Base-by-base conservation (phyloP, 2,888 invertebrate genomes). In the Lasius fuliginosus region DNA sequence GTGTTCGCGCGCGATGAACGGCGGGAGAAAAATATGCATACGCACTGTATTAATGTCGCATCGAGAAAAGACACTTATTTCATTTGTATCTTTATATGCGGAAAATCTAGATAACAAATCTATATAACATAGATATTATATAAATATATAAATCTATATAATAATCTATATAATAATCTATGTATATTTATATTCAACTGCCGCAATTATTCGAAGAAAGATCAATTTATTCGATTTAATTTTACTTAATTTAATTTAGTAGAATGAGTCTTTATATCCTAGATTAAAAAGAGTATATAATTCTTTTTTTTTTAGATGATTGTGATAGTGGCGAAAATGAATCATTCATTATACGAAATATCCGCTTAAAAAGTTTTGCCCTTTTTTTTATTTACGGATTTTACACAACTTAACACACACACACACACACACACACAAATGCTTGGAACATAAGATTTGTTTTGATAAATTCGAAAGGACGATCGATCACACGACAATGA, bases 171-270 rank as follows among this genome's bases (percentile, higher is more conserved):
- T 36, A 36, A 36, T 36, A 36, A 36, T 36, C 36, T 3, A 30
- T 33, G 2, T 33, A 33, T 36, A 5, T 5, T 23, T 36, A 36
- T 36, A 36, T 64, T 42, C 33, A 18, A 33, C 5, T 46, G 15
- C 33, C 33, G 5, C 33, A 30, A 4, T 64, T 64, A 18, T 65
- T 73, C n/a, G n/a, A 1, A 23, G 23, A 75, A n/a, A 36, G 36
- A 30, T 74, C 42, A 65, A 15, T 65, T 46, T 65, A 76, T 49
- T 65, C n/a, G n/a, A 53, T 75, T 65, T 27, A 27, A 23, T 46
- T 64, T 46, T 46, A 23, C 27, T 65, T 75, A 75, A 76, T 75
- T 23, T 42, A 30, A 64, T 65, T 42, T 64, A 33, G 33, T 49
- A 11, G 5, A 65, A n/a, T 18, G 33, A 65, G 3, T 33, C 8